These are phyloP conservation scores for Dicentrarchus labrax DNA, from an alignment of 2,113 vertebrate species.

Conservation along the genomic window DNA sequence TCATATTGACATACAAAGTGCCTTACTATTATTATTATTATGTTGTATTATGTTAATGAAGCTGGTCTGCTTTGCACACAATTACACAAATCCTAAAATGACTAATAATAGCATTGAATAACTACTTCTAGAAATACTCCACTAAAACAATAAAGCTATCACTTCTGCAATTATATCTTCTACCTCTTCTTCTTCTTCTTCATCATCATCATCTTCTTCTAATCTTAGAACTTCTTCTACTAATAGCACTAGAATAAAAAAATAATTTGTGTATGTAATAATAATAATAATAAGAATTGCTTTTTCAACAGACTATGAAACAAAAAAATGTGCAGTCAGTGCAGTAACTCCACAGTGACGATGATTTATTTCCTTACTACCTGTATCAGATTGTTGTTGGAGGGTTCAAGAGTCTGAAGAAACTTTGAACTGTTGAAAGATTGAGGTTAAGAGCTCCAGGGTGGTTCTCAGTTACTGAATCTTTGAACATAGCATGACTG, in stretches of 20 bases:
- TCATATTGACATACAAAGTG: neutral
- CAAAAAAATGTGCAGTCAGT: neutral
- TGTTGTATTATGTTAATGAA: conserved; percentile 15
- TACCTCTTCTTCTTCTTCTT: neutral
- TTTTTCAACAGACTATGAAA: neutral
- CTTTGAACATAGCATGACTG: conserved; percentile 66
- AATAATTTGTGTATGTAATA: no score
- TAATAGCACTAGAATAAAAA: neutral
- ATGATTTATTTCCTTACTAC: conserved; percentile 45
- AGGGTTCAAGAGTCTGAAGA: conserved; percentile 48
- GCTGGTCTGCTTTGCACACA: neutral
- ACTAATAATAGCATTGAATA: neutral
- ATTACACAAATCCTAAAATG: conserved; percentile 12
- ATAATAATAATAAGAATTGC: neutral
- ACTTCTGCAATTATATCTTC: no score
- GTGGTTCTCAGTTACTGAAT: conserved; percentile 55
- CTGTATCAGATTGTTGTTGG: conserved; percentile 58
- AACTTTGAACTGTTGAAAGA: conserved; percentile 79
- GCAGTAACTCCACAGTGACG: conserved; percentile 27
- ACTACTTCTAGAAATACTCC: neutral
- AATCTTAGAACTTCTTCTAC: neutral
- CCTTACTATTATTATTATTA: neutral
- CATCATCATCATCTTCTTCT: neutral
- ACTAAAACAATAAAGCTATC: neutral
- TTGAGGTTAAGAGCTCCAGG: conserved; percentile 78